These are phyloP conservation scores for Miichthys miiuy DNA, from an alignment of 2,797 vertebrate genomes.

Conservation along the genomic window DNA sequence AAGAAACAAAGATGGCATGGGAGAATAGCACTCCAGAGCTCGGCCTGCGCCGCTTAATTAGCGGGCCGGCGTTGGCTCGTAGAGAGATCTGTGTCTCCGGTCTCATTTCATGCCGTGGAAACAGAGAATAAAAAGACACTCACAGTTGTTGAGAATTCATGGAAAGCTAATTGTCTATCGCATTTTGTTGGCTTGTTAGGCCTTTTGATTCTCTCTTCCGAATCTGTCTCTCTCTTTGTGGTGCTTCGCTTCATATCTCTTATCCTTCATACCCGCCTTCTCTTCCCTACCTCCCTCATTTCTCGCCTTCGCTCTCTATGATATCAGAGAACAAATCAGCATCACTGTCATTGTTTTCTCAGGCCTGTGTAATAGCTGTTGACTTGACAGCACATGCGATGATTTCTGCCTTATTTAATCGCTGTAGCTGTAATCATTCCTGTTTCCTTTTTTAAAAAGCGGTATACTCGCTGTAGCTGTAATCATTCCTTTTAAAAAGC, in stretches of 20 bases:
- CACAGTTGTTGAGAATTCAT: constrained; percentile 60
- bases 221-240: constrained; percentile 21
- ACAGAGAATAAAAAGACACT: constrained; percentile 44
- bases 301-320: background rate
- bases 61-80: constrained; percentile 38
- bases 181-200: constrained; percentile 60
- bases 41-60: constrained; percentile 63
- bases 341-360: constrained; percentile 51
- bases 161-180: constrained; percentile 63
- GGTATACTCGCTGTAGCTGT: constrained; percentile 20
- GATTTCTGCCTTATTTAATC: constrained; percentile 70
- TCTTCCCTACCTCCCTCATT: constrained; percentile 14
- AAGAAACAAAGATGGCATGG: constrained; percentile 55
- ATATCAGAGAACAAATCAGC: constrained; percentile 59
- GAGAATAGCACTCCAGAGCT: constrained; percentile 52
- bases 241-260: constrained; percentile 6
- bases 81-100: constrained; percentile 31
- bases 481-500: constrained; percentile 53
- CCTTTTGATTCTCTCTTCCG: constrained; percentile 51
- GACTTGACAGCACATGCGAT: constrained; percentile 68
- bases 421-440: constrained; percentile 65
- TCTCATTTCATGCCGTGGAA: constrained; percentile 50
- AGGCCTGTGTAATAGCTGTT: constrained; percentile 62
- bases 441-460: constrained; percentile 16
- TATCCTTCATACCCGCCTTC: background rate